Evolutionary conservation across 2,113 vertebrate genomes (phyloP).

Genomic region (Scatophagus argus): DNA sequence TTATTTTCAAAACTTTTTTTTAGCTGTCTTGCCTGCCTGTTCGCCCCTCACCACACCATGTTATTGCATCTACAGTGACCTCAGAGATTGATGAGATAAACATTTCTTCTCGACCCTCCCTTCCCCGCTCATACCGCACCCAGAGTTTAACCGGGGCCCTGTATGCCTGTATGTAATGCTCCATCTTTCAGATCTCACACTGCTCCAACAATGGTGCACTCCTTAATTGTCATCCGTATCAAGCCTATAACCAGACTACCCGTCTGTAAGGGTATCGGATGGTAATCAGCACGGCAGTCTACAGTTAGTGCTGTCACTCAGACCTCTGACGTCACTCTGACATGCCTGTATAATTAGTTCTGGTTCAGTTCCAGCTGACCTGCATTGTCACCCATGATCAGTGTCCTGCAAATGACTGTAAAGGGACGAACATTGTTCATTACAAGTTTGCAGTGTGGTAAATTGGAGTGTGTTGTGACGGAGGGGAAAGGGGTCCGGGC

Average conservation of each 20-base stretch:
- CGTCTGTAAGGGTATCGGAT: slow-evolving; percentile 61
- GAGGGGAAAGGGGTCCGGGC: not conserved
- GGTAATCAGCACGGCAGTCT: slow-evolving; percentile 67
- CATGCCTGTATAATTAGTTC: slow-evolving; percentile 73
- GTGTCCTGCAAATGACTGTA: slow-evolving; percentile 40
- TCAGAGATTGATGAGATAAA: slow-evolving; percentile 66
- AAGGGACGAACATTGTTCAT: slow-evolving; percentile 57
- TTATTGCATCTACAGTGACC: slow-evolving; percentile 49
- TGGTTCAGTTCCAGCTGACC: slow-evolving; percentile 61
- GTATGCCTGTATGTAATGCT: no score
- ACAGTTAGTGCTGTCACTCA: slow-evolving; percentile 56
- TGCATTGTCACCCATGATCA: slow-evolving; percentile 70
- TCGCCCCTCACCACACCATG: slow-evolving; percentile 12
- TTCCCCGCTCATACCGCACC: not conserved
- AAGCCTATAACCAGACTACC: slow-evolving; percentile 29
- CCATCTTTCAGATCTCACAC: slow-evolving; percentile 43
- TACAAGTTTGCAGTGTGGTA: slow-evolving; percentile 33
- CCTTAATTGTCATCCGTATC: slow-evolving; percentile 71
- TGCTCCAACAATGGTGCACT: slow-evolving; percentile 50
- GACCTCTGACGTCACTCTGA: slow-evolving; percentile 61
- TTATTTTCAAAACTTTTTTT: not conserved
- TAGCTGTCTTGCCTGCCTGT: not conserved
- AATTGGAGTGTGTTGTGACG: slow-evolving; percentile 31
- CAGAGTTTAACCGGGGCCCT: slow-evolving; percentile 18
- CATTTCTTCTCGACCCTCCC: slow-evolving; percentile 42